These are phyloP conservation scores for Cyprinodon brontotheroides DNA, from an alignment of 2,113 vertebrate genomes.

Conservation along the genomic window DNA sequence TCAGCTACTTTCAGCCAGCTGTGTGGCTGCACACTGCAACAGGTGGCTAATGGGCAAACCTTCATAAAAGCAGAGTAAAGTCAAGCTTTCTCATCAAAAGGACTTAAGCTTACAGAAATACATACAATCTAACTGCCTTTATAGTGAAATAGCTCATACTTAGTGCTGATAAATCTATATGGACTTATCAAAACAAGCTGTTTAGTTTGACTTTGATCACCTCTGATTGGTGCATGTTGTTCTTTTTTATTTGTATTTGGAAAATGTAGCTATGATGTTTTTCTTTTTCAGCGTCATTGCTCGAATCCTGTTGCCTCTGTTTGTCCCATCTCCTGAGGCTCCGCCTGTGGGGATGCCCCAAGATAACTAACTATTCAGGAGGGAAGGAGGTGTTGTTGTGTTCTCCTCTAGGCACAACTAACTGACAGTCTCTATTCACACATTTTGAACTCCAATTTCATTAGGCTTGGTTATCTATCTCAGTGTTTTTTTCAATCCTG, in stretches of 20 bases:
- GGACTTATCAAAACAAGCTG: not conserved
- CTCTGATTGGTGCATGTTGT: not conserved
- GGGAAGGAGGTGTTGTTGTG: constrained; percentile 68
- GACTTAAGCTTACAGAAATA: not conserved
- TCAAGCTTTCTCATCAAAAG: not conserved
- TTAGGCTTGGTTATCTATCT: not conserved
- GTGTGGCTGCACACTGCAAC: no score
- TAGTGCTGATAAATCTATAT: not conserved
- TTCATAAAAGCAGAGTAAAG: not conserved
- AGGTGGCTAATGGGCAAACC: no score
- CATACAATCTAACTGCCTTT: not conserved
- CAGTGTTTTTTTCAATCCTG: no score
- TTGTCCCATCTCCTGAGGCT: constrained; percentile 22
- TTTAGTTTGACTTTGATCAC: not conserved
- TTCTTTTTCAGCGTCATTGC: constrained; percentile 18
- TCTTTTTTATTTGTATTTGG: no score
- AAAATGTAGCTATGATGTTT: not conserved
- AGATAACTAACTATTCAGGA: constrained; percentile 24
- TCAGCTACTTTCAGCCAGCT: no score
- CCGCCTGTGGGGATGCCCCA: constrained; percentile 28
- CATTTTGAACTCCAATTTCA: constrained; percentile 19
- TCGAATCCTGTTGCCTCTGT: not conserved
- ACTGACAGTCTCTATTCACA: constrained; percentile 35
- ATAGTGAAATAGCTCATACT: not conserved
- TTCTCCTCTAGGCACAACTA: constrained; percentile 26